Evolutionary conservation across 2,113 vertebrate genomes (phyloP), one percentile per base, ranked within the genome.

Genomic region (Paramisgurnus dabryanus): DNA sequence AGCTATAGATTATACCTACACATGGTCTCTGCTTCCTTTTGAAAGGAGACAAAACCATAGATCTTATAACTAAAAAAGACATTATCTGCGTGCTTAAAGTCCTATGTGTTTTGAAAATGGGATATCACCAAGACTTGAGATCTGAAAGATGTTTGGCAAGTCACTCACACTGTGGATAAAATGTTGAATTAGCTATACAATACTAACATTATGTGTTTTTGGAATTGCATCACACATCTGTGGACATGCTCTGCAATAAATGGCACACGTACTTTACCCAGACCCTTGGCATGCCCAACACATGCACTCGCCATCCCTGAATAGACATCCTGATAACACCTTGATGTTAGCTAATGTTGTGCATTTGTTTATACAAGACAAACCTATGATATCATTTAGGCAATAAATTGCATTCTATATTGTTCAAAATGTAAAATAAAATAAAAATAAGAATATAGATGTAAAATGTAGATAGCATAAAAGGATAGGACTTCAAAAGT

Each of bases 1-100:
- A 80, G 49, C 45, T n/a, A 15, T 18, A 58, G 27, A 49, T 63
- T 67, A 47, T 13, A 49, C 22, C 76, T 40, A 73, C 58, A 17
- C 41, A 5, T 61, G 6, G 13, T 43, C 7, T 58, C 55, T 78
- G 45, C 68, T 27, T 39, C 18, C 68, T 2, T 45, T 45, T 60
- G 58, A 0, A 7, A 75, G 13, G 17, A 39, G 72, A 75, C 47
- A 64, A 75, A 49, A 45, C 8, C 7, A 75, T 34, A 3, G 57
- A 75, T 75, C 7, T 11, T 18, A 34, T 75, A 34, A 41, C 34
- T 18, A 39, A 72, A 41, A 8, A 43, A 72, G 10, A 58, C n/a
- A 10, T 45, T 60, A 18, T 47, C 18, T 58, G 17, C 17, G 41
- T 41, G 3, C 15, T 72, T 57, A 9, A 57, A 41, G 15, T 49